Percentiles rank a stretch among this genome's conserved stretches.
These are phyloP conservation scores for Trachelus stipa DNA, from an alignment of 2,888 invertebrate genomes.

Conservation along the genomic window DNA sequence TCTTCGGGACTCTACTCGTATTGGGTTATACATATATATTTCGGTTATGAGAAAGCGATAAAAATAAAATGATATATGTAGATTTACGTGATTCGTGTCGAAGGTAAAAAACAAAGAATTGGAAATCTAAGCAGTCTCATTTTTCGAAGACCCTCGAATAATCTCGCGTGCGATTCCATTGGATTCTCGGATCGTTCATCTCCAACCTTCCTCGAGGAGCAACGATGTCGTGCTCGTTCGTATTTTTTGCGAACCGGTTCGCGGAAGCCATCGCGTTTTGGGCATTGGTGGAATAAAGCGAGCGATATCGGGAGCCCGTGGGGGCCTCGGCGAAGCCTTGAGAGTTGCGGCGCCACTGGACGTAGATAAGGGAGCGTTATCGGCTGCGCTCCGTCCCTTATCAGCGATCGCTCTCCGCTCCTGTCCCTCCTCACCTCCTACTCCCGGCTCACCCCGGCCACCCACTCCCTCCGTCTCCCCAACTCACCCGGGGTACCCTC, in stretches of 20 bases:
- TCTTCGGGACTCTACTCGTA: background rate
- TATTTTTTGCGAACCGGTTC: slow-evolving; percentile 8
- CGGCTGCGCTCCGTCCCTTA: slow-evolving; percentile 63
- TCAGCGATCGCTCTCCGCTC: slow-evolving; percentile 68
- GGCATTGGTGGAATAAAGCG: slow-evolving; percentile 5
- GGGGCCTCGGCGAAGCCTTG: slow-evolving; percentile 51
- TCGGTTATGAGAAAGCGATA: background rate
- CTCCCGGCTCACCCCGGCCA: slow-evolving; percentile 42
- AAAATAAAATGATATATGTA: background rate
- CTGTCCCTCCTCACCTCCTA: slow-evolving; percentile 52
- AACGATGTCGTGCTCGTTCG: slow-evolving; percentile 1
- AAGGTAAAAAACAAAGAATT: background rate
- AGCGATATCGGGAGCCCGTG: slow-evolving; percentile 32
- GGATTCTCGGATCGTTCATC: background rate
- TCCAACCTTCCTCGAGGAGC: background rate
- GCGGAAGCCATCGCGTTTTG: slow-evolving; percentile 2
- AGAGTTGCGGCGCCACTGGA: slow-evolving; percentile 66
- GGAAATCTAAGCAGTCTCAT: background rate
- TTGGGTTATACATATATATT: background rate
- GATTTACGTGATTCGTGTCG: background rate
- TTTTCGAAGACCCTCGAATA: background rate
- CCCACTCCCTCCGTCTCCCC: slow-evolving; percentile 38
- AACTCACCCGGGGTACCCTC: slow-evolving; percentile 47
- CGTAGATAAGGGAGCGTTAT: slow-evolving; percentile 66
- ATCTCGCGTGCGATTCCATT: background rate